Evolutionary conservation across 2,888 invertebrate species (phyloP).

Genomic region (Eupithecia centaureata): DNA sequence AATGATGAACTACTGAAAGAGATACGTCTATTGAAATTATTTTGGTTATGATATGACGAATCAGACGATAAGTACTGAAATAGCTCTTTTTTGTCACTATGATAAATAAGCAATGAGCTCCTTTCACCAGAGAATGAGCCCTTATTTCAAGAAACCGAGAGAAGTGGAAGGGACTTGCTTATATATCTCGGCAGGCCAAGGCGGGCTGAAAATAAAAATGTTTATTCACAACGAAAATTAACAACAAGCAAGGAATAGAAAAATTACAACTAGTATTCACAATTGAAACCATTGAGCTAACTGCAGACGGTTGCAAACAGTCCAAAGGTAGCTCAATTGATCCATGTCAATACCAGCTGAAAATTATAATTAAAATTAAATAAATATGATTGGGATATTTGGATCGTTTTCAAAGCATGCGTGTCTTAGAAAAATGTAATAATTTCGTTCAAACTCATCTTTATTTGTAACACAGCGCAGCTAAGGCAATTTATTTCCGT

Average conservation of each 20-base stretch:
- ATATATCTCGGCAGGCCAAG: too few species aligned
- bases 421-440: not conserved
- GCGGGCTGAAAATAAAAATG: too few species aligned
- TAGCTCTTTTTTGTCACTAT: not conserved
- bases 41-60: not conserved
- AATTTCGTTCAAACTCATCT: not conserved
- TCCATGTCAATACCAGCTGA: too few species aligned
- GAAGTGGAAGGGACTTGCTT: not conserved
- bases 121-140: not conserved
- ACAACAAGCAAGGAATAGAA: too few species aligned
- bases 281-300: too few species aligned
- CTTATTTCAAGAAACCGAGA: not conserved
- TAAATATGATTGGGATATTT: too few species aligned
- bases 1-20: not conserved
- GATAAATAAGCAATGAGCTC: not conserved
- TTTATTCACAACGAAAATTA: too few species aligned
- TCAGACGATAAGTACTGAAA: not conserved
- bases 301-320: too few species aligned
- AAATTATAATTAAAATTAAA: not conserved
- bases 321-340: too few species aligned
- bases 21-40: not conserved
- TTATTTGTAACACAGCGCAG: too few species aligned
- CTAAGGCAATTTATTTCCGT: too few species aligned
- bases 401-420: not conserved
- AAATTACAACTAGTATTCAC: too few species aligned